Evolutionary conservation across 2,888 invertebrate species (phyloP).

Genomic region (Watsonalla binaria): DNA sequence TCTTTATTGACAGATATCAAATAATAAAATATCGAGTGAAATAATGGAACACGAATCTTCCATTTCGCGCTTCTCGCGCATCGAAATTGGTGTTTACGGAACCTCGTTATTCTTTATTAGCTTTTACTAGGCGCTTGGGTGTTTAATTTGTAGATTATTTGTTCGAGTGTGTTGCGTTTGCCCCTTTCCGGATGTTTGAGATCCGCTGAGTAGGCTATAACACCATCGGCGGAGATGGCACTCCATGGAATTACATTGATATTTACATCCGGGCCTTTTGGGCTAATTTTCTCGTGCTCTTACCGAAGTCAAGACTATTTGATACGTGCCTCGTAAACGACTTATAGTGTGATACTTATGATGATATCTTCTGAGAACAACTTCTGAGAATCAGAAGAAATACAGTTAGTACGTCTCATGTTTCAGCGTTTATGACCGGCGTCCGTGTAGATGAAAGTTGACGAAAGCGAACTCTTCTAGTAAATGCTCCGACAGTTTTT

Average conservation of each 20-base stretch:
- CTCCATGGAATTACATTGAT: background rate
- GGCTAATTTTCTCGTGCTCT: background rate
- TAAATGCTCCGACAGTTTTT: no score
- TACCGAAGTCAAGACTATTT: background rate
- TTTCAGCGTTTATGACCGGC: no score
- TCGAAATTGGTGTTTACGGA: constrained; percentile 8
- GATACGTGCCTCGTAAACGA: no score
- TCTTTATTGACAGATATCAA: constrained; percentile 8
- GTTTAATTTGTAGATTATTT: constrained; percentile 3
- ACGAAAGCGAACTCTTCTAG: no score
- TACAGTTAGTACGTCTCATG: no score
- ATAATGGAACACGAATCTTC: constrained; percentile 15
- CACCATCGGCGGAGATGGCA: background rate
- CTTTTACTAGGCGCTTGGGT: constrained; percentile 1
- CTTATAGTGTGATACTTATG: no score
- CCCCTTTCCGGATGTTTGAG: constrained; percentile 2
- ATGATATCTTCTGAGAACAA: no score
- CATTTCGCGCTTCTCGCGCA: constrained; percentile 7
- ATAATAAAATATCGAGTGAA: constrained; percentile 14
- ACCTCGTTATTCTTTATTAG: constrained; percentile 4
- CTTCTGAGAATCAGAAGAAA: no score
- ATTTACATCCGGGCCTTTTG: background rate
- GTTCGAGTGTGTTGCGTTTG: constrained; percentile 1
- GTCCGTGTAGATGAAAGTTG: no score
- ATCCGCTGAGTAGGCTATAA: background rate